Conservation (phyloP, 2,797 vertebrate species). For the Halcyon badia region DNA sequence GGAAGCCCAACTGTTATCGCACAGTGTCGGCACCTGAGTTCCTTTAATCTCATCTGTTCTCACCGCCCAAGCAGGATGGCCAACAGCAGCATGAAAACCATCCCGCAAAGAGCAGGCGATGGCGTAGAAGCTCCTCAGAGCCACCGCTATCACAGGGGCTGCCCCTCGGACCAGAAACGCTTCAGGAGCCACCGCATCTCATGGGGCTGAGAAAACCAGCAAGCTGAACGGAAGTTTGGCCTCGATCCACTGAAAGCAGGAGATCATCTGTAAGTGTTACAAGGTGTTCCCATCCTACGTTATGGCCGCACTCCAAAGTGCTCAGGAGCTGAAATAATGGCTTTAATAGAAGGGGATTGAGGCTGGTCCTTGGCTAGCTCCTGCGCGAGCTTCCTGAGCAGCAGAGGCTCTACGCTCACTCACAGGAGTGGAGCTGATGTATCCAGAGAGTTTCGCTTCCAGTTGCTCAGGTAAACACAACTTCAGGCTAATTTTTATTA, state of each 20-base stretch:
- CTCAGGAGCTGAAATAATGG: constrained; percentile 21
- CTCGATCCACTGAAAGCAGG: not conserved
- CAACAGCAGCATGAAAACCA: not conserved
- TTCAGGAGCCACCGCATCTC: not conserved
- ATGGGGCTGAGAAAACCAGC: not conserved
- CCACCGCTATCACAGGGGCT: accelerated
- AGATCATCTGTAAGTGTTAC: constrained; percentile 24
- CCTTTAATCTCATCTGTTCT: not conserved
- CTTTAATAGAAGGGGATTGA: not conserved
- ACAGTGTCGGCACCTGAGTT: too few species aligned
- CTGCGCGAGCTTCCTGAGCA: not conserved
- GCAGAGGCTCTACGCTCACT: not conserved
- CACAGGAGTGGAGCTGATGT: not conserved
- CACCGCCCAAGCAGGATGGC: not conserved
- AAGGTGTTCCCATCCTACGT: constrained; percentile 17
- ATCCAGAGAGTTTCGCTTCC: not conserved
- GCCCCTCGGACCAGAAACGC: accelerated
- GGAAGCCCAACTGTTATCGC: not conserved
- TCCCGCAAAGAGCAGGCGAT: accelerated
- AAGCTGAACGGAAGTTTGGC: constrained; percentile 9
- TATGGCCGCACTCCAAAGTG: not conserved
- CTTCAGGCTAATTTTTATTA: not conserved
- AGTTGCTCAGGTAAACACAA: constrained; percentile 10
- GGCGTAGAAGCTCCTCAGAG: not conserved
- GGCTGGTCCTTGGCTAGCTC: not conserved